Percentiles rank a stretch among this genome's conserved stretches.
These are phyloP conservation scores for Charadrius vociferus DNA, from an alignment of 2,113 vertebrate species.

Conservation along the genomic window DNA sequence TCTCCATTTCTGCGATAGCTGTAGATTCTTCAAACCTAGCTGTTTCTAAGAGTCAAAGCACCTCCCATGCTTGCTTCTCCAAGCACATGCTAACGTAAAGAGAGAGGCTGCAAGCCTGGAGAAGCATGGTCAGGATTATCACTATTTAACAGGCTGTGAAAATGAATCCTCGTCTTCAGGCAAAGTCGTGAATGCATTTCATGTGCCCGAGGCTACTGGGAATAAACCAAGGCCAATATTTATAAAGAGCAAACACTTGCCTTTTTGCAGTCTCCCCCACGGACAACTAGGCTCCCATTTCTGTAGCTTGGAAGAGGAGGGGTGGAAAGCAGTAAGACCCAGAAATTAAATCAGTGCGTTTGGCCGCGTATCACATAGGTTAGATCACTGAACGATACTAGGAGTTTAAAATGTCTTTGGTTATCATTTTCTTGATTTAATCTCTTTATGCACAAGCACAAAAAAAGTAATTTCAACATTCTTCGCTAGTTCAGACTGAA, in stretches of 20 bases:
- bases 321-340: background rate
- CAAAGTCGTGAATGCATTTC: background rate
- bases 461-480: background rate
- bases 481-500: background rate
- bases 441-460: background rate
- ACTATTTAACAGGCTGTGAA: background rate
- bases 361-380: background rate
- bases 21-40: background rate
- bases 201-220: background rate
- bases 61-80: background rate
- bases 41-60: background rate
- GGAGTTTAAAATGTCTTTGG: background rate
- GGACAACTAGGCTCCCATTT: background rate
- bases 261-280: background rate
- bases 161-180: background rate
- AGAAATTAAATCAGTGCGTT: background rate
- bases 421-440: constrained; percentile 22
- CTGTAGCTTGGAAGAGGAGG: background rate
- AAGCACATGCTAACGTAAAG: rapidly evolving
- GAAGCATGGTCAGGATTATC: background rate
- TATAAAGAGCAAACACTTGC: background rate
- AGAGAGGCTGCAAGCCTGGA: background rate
- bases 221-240: background rate
- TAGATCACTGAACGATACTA: background rate
- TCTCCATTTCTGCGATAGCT: background rate